Evolutionary conservation across 1,140 invertebrate genomes (phyloP), one percentile per base, ranked within the genome.

Genomic region (Drosophila oshimai): DNA sequence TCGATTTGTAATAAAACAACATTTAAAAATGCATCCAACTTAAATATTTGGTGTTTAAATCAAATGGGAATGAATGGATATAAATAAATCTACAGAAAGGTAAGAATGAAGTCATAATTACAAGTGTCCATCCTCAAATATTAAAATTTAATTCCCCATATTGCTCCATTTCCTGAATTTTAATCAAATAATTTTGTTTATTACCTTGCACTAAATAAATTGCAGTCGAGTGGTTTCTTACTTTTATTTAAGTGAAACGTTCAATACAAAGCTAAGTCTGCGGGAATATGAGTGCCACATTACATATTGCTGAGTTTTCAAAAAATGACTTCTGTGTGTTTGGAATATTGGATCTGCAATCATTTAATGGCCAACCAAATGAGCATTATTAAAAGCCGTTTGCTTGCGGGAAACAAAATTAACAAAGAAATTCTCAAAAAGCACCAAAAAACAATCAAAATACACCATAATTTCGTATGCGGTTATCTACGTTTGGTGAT

Each of bases 1-100:
- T 73, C 47, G 29, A 57, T 29, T 31, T 41, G n/a, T 39, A 62
- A 73, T 46, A 61, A 73, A 73, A 53, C 0, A 22, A 18, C 42
- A 50, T 29, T 61, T 42, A 26, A 41, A 31, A 9, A 41, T 42
- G 28, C 33, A 70, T 60, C 18, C 12, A 60, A 47, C 6, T 44
- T 29, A 29, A 49, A 39, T 13, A 2, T 3, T 3, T 10, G 7
- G 7, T 7, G 22, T 20, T 28, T 42, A 4, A 20, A 6, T 36
- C 5, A 6, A 6, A 4, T 34, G 4, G 7, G 4, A 13, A 15
- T 20, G 4, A 7, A 4, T n/a, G n/a, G n/a, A n/a, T n/a, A n/a
- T n/a, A n/a, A n/a, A n/a, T n/a, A 33, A 34, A 4, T 18, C 6
- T 12, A 1, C 0, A 3, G 9, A 46, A 5, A 18, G 26, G 28